phyloP scores from a whole-genome alignment of 1,140 invertebrate genomes.

The Eriosoma lanigerum region DNA sequence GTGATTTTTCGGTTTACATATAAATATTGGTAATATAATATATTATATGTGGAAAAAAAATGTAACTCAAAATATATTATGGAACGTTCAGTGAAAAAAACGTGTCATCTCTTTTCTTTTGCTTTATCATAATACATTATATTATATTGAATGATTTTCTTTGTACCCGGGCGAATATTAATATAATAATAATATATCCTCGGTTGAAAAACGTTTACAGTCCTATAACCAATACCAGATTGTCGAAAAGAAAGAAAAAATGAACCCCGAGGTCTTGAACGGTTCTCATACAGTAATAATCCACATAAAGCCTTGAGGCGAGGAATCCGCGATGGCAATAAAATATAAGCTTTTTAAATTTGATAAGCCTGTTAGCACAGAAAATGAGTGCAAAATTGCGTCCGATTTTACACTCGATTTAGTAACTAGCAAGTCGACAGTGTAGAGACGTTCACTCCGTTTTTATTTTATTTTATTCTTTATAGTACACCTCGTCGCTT shows the following conservation, averaged over 20 bases:
- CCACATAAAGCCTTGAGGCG: conserved; percentile 15
- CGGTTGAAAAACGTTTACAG: background rate
- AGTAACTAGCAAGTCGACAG: conserved; percentile 26
- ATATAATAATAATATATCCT: background rate
- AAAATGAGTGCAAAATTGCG: conserved; percentile 33
- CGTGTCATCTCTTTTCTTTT: background rate
- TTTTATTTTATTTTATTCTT: conserved; percentile 20
- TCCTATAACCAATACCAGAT: background rate
- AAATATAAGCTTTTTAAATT: conserved; percentile 49
- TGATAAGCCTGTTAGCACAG: conserved; percentile 45
- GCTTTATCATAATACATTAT: too few relatives aligned
- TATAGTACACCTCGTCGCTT: background rate
- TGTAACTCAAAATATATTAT: background rate
- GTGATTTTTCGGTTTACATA: background rate
- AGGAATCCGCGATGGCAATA: conserved; percentile 28
- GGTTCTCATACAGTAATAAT: conserved; percentile 3
- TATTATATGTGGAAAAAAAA: background rate
- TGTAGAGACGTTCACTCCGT: background rate
- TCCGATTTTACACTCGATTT: conserved; percentile 50
- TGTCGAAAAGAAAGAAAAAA: conserved; percentile 5
- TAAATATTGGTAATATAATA: background rate
- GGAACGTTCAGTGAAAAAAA: background rate
- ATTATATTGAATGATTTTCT: background rate
- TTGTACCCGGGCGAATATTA: background rate
- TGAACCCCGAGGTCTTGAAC: conserved; percentile 7